Conservation (phyloP, 2,797 vertebrate species). For the Acrossocheilus fasciatus region DNA sequence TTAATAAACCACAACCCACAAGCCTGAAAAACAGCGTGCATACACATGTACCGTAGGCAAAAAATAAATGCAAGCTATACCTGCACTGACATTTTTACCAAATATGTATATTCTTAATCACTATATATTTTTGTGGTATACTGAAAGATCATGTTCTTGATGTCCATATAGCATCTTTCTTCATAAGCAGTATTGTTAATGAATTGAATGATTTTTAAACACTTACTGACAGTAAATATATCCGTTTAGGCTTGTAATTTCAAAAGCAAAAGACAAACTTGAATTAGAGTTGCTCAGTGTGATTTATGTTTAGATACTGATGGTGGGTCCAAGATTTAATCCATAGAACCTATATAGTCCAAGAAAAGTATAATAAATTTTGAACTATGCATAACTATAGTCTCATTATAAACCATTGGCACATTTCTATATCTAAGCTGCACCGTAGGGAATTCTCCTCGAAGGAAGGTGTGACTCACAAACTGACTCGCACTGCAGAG, state of each 20-base stretch:
- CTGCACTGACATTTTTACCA: not conserved
- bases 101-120: not conserved
- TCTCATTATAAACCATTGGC: not conserved
- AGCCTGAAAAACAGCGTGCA: constrained; percentile 35
- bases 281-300: not conserved
- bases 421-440: not conserved
- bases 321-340: not conserved
- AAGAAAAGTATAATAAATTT: not conserved
- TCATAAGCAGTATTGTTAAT: not conserved
- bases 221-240: not conserved
- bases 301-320: not conserved
- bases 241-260: not conserved
- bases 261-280: not conserved
- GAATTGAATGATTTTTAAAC: not conserved
- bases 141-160: not conserved
- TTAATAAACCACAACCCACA: constrained; percentile 62
- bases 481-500: not conserved
- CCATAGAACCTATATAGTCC: not conserved
- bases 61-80: not conserved
- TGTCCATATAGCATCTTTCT: not conserved
- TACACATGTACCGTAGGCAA: not conserved
- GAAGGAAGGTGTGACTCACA: constrained; percentile 20
- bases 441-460: not conserved
- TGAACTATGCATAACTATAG: not conserved
- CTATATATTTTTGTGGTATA: not conserved